Conservation (phyloP, 2,888 invertebrate species). For the Macaria liturata region DNA sequence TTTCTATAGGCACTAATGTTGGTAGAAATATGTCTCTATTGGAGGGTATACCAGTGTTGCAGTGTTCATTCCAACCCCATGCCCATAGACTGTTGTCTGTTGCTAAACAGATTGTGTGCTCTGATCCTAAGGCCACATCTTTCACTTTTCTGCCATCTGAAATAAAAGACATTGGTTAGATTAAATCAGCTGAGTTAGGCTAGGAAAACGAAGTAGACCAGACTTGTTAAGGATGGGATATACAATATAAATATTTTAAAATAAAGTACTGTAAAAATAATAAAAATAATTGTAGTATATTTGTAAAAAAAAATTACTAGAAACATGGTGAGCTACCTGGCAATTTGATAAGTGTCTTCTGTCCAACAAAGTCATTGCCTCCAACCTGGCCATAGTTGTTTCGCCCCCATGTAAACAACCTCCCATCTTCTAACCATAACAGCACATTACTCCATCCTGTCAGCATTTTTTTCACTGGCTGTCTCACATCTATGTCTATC, state of each 20-base stretch:
- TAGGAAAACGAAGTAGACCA: no score
- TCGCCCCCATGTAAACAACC: slow-evolving; percentile 90
- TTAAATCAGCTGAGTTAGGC: no score
- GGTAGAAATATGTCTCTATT: slow-evolving; percentile 56
- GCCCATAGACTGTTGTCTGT: slow-evolving; percentile 86
- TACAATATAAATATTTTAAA: no score
- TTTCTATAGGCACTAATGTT: slow-evolving; percentile 55
- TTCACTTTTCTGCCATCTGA: slow-evolving; percentile 72
- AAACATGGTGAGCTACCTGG: slow-evolving; percentile 54
- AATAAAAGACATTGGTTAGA: slow-evolving; percentile 38
- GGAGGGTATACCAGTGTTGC: slow-evolving; percentile 88
- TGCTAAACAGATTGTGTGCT: slow-evolving; percentile 89
- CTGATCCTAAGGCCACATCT: slow-evolving; percentile 88
- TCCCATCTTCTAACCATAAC: slow-evolving; percentile 84
- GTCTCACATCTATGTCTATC: slow-evolving; percentile 80
- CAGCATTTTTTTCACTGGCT: slow-evolving; percentile 81
- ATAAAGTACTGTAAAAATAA: no score
- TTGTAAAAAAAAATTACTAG: no score
- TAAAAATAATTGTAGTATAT: no score
- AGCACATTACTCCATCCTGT: slow-evolving; percentile 93
- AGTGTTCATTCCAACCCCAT: slow-evolving; percentile 97
- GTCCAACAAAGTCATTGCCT: slow-evolving; percentile 52
- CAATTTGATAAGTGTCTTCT: slow-evolving; percentile 57
- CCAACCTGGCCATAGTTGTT: slow-evolving; percentile 92
- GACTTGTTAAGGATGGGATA: no score